Base-by-base conservation (phyloP, 2,888 invertebrate genomes). In the Himalopsyche anomala region DNA sequence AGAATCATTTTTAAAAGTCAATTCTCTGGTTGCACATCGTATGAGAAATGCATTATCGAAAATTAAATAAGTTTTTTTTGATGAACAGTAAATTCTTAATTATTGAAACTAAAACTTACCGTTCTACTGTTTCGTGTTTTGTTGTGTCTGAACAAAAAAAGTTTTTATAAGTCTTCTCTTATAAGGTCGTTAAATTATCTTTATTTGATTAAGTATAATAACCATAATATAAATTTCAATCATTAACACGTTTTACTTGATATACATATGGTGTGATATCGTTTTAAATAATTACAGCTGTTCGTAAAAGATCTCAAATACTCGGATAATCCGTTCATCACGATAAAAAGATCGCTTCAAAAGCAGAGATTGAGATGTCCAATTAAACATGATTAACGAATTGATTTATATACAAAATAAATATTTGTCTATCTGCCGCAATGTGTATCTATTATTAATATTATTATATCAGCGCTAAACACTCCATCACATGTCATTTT, bases 331-430 rank as follows among this genome's bases (percentile, higher is more conserved):
- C 74, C 36, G 74, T 36, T 74, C 74, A 36, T 36, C 74, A 74
- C 74, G 74, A 74, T 74, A 74, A 74, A 74, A 74, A 74, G 19
- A 74, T 74, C 74, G 36, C 36, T 74, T 74, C 74, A 74, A 74
- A 74, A 1, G 74, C 36, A 15, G 36, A 74, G 74, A 74, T 74
- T 74, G 74, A 74, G 74, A 74, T 12, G 74, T 74, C 15, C 74
- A 74, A 74, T 74, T 74, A 74, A 74, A 74, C 36, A 74, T 74
- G 74, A 36, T 74, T 74, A 74, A 74, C 74, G 74, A 74, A 74
- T 74, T 74, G 74, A 74, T 74, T 74, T 74, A 36, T 74, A 74
- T 15, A 74, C 74, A 74, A 74, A 74, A 74, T 74, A 74, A 74
- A 74, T 74, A 74, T 74, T 74, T 74, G 74, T 74, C 74, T 74